Evolutionary conservation across 1,140 invertebrate species (phyloP).

Genomic region (Dendroctonus ponderosae): DNA sequence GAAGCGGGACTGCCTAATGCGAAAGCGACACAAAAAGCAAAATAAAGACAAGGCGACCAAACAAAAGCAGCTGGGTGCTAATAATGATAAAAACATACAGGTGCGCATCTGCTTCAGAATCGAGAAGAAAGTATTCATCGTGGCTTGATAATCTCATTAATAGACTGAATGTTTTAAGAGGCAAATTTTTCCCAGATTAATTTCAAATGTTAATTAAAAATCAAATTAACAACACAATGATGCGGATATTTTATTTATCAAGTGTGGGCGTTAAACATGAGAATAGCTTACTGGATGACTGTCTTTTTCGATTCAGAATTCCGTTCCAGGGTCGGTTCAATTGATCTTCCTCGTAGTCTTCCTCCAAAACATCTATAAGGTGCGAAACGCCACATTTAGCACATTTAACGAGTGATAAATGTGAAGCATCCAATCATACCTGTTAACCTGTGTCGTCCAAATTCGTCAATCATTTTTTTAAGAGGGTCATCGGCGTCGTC

Average conservation of each 20-base stretch:
- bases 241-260: neutral
- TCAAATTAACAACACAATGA: constrained; percentile 2
- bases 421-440: constrained; percentile 31
- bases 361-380: constrained; percentile 55
- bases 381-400: neutral
- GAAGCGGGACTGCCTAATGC: constrained; percentile 63
- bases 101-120: neutral
- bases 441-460: constrained; percentile 40
- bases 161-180: neutral
- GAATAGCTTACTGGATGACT: constrained; percentile 56
- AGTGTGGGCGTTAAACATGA: constrained; percentile 1
- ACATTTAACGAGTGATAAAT: neutral
- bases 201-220: neutral
- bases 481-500: constrained; percentile 40
- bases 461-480: constrained; percentile 40
- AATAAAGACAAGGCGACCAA: constrained; percentile 26
- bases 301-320: constrained; percentile 49
- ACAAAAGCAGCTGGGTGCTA: neutral
- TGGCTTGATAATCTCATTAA: neutral
- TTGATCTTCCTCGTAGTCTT: constrained; percentile 53
- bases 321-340: constrained; percentile 50
- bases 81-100: neutral
- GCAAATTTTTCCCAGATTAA: neutral
- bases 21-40: constrained; percentile 50
- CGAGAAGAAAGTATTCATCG: neutral